Base-by-base conservation (phyloP, 2,888 invertebrate species). In the Strigamia maritima region DNA sequence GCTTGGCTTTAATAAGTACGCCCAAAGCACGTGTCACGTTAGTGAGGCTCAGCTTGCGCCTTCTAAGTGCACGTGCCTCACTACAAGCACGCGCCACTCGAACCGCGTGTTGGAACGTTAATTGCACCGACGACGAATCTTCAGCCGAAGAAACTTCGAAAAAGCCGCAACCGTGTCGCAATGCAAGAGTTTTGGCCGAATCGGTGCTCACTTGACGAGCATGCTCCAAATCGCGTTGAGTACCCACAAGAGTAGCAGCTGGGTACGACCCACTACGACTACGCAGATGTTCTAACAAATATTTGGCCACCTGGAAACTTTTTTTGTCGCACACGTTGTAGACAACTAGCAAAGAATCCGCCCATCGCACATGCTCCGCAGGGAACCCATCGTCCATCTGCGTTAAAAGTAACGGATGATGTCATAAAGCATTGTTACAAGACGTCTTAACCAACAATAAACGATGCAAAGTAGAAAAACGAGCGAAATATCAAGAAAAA, bases 191-290 rank as follows among this genome's bases (percentile, higher is more conserved):
- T 75, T 78, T 77, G 16, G 80, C 81, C n/a, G 81, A 79, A 19
- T 80, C 79, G 14, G 80, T 24, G 19, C 75, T 77, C 38, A 81
- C 79, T 54, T 74, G 44, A 6, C 81, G 24, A 2, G 83, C 28
- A 82, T 82, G 44, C 82, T 83, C 75, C 79, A 81, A 76, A 78
- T 81, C 81, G 31, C 79, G 38, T 75, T 81, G 81, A 78, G 80
- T 81, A 38, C 81, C 81, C 74, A 81, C 38, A 1, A 76, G 79
- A 49, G 77, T 49, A 80, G 92, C 91, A 28, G 70, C 44, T 54
- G 31, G 31, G 78, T 49, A 54, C 24, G 70, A 35, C 24, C 60
- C 24, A 16, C 44, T 75, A 2, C 65, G 60, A 28, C 79, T 75
- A 60, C 74, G 44, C 22, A 79, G 26, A 19, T 44, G 40, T 44